Conservation (phyloP, 2,888 invertebrate species). For the Schizaphis graminum region DNA sequence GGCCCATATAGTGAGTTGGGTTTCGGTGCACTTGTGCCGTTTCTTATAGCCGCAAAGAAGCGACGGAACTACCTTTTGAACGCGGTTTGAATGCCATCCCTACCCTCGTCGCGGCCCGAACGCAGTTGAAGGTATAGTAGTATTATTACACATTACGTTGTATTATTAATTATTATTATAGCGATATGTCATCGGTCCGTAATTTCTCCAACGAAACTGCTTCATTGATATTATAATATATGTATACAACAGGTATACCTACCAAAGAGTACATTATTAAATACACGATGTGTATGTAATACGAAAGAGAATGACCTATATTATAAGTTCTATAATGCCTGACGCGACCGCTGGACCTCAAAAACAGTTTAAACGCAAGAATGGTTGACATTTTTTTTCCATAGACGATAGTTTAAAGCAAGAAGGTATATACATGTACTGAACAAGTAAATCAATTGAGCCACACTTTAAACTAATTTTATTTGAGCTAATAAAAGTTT, state of each 20-base stretch:
- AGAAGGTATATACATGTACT: no score
- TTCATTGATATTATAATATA: neutral
- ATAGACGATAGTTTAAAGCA: no score
- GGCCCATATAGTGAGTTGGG: neutral
- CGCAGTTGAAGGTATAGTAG: neutral
- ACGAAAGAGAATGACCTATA: neutral
- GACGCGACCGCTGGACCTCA: neutral
- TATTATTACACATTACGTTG: neutral
- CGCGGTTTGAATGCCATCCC: neutral
- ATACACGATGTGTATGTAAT: neutral
- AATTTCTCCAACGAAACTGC: neutral
- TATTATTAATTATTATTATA: constrained; percentile 4
- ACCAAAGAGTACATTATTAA: neutral
- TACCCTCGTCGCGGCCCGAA: neutral
- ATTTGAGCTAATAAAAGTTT: no score
- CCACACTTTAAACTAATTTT: no score
- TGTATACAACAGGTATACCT: neutral
- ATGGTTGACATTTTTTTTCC: no score
- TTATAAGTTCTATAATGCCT: no score
- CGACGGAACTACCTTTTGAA: constrained; percentile 20
- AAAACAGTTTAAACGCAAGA: neutral
- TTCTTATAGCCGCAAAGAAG: neutral
- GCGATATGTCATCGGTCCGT: neutral
- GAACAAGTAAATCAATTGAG: no score
- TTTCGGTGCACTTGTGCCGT: neutral